A percentile compares a stretch with the other conserved stretches of the same genome.
These are phyloP conservation scores for Danio aesculapii DNA, from an alignment of 2,797 vertebrate genomes.

Conservation along the genomic window DNA sequence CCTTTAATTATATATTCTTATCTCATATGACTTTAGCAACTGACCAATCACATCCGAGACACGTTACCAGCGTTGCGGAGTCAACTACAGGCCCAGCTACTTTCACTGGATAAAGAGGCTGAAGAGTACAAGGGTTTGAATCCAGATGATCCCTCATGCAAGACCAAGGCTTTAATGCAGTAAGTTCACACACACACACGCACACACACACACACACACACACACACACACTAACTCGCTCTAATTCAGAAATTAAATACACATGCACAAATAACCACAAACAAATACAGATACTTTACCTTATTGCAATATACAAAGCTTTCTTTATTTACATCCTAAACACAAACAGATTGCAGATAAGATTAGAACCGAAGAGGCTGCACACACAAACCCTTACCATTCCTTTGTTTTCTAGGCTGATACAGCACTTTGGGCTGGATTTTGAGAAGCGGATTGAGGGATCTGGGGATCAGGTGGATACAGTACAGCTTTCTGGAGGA, in stretches of 20 bases:
- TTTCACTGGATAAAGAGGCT: conserved; percentile 87
- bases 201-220: not conserved
- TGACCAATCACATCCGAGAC: conserved; percentile 93
- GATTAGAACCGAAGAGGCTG: not conserved
- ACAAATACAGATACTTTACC: not conserved
- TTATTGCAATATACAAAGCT: not conserved
- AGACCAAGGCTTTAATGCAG: conserved; percentile 90
- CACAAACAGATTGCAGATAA: not conserved
- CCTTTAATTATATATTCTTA: conserved; percentile 1
- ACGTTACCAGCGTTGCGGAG: conserved; percentile 85
- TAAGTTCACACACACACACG: conserved; percentile 69
- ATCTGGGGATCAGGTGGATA: conserved; percentile 90
- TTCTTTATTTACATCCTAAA: conserved; percentile 14
- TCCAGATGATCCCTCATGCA: conserved; percentile 85
- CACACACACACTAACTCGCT: too few species aligned
- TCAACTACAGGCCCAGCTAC: conserved; percentile 85
- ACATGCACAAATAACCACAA: not conserved
- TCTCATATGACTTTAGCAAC: conserved; percentile 79
- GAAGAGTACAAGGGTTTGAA: conserved; percentile 85
- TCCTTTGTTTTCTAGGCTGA: conserved; percentile 74
- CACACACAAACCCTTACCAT: not conserved
- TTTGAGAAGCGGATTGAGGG: conserved; percentile 94
- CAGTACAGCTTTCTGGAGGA: conserved; percentile 88
- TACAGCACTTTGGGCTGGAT: conserved; percentile 89
- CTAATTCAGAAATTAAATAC: not conserved